Evolutionary conservation across 1,140 invertebrate species (phyloP).

Genomic region (Teleogryllus occipitalis): DNA sequence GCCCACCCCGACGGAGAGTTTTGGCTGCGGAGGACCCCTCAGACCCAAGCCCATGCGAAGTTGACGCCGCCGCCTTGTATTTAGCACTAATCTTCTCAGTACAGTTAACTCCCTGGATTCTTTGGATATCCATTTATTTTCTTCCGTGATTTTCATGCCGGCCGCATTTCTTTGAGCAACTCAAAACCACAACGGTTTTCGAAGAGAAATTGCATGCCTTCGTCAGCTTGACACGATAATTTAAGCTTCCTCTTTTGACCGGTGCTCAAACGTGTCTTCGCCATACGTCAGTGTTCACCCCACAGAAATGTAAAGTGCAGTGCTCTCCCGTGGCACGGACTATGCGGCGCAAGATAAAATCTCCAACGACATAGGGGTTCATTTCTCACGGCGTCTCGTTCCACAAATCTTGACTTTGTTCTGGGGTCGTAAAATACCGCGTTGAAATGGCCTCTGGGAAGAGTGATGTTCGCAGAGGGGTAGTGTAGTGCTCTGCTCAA

Average conservation of each 20-base stretch:
- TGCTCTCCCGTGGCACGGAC: neutral
- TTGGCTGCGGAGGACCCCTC: neutral
- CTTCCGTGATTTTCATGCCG: neutral
- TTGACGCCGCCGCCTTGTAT: neutral
- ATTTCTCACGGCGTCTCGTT: neutral
- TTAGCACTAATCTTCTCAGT: neutral
- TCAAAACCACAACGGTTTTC: neutral
- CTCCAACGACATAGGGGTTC: neutral
- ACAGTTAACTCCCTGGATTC: neutral
- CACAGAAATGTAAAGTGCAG: neutral
- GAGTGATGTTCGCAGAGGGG: too few species aligned
- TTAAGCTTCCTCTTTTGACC: neutral
- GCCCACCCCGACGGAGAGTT: neutral
- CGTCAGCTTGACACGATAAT: neutral
- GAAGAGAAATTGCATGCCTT: neutral
- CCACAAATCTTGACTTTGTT: neutral
- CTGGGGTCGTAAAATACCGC: too few species aligned
- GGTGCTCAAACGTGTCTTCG: neutral
- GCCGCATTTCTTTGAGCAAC: neutral
- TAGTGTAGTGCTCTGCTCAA: too few species aligned
- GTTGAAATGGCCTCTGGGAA: too few species aligned
- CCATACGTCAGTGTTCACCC: neutral
- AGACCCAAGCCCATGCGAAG: too few species aligned
- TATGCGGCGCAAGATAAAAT: neutral
- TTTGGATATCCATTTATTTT: neutral